Conservation (phyloP, 2,797 vertebrate genomes). For the Galaxias olidus region DNA sequence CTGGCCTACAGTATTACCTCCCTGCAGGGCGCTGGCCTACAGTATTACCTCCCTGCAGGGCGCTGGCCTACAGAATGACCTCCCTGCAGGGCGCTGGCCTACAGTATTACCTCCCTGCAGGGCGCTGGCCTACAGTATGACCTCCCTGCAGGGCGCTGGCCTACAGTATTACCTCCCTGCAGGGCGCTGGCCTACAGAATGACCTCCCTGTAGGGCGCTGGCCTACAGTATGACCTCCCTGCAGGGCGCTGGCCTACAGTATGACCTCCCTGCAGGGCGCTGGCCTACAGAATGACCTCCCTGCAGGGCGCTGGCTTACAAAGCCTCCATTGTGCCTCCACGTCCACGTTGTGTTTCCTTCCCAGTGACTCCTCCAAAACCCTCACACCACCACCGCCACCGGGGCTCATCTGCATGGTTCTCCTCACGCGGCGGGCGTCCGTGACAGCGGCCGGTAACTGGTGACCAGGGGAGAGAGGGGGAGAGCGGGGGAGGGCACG, state of each 20-base stretch:
- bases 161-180: background rate
- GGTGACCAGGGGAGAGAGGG: slow-evolving; percentile 17
- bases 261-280: slow-evolving; percentile 5
- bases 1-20: no score
- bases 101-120: no score
- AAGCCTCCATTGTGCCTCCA: slow-evolving; percentile 40
- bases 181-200: slow-evolving; percentile 21
- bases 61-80: no score
- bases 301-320: no score
- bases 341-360: slow-evolving; percentile 19
- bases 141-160: no score
- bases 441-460: slow-evolving; percentile 33
- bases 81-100: no score
- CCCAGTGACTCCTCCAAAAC: slow-evolving; percentile 31
- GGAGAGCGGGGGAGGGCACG: slow-evolving; percentile 11
- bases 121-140: no score
- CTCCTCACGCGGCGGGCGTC: slow-evolving; percentile 36
- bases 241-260: no score
- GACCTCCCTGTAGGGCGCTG: no score
- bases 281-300: slow-evolving; percentile 17
- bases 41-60: no score
- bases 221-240: no score
- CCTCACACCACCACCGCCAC: slow-evolving; percentile 3
- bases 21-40: no score
- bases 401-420: slow-evolving; percentile 35